These are phyloP conservation scores for Ferrisia virgata DNA, from an alignment of 2,888 invertebrate genomes.

Conservation along the genomic window DNA sequence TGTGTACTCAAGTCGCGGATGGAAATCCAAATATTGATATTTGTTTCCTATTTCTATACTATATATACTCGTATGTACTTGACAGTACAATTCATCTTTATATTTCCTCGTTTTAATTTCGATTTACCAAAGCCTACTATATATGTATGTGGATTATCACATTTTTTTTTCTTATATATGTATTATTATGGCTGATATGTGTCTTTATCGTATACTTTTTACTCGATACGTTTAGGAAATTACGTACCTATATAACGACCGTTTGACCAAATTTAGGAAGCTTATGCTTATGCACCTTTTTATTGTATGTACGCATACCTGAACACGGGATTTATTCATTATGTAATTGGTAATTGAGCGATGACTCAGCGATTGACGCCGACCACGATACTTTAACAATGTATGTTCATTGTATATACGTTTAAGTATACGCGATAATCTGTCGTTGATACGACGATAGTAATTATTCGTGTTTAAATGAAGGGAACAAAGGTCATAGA, in stretches of 20 bases:
- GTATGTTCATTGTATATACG: not conserved
- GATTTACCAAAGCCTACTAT: too few relatives aligned
- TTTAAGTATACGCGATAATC: not conserved
- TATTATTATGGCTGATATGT: too few relatives aligned
- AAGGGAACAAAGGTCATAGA: not conserved
- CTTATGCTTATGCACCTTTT: not conserved
- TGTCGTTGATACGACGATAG: not conserved
- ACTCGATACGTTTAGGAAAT: not conserved
- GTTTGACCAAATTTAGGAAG: not conserved
- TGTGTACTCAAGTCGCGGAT: not conserved
- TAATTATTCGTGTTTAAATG: not conserved
- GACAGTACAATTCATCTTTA: not conserved
- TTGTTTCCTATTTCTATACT: not conserved
- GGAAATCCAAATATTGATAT: not conserved
- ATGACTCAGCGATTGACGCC: not conserved
- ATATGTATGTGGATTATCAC: too few relatives aligned
- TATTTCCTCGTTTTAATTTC: not conserved
- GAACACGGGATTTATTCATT: too few relatives aligned
- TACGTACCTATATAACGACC: not conserved
- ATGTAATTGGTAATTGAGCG: not conserved
- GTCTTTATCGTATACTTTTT: too few relatives aligned
- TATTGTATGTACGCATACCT: too few relatives aligned
- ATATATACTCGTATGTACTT: too few relatives aligned
- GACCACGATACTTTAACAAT: not conserved
- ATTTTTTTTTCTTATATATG: too few relatives aligned